Evolutionary conservation across 1,140 invertebrate genomes (phyloP), one percentile per base, ranked within the genome.

Genomic region (Drosophila kohkoa): DNA sequence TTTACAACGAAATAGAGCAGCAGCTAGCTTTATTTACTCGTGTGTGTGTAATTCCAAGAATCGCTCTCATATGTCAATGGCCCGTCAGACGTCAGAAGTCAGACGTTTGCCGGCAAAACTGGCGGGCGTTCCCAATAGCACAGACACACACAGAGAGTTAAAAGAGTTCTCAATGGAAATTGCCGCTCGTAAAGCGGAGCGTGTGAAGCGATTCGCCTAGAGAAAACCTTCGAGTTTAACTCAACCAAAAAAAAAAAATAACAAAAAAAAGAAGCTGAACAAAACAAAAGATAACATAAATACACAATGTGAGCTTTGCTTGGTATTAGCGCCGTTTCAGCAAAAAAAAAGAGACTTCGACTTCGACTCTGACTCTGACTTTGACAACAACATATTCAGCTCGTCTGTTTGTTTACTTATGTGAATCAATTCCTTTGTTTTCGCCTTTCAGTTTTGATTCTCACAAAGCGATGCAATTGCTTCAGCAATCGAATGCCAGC

Each of bases 391-490:
- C 32, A 73, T 63, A 64, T 73, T 74, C 65, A 49, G 52, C 46
- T 51, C 30, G 65, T 20, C 51, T 78, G 75, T 75, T 85, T 86
- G 58, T 82, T 81, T 81, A 71, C 60, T 73, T 79, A 73, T 60
- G 43, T 67, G 79, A 83, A 79, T 54, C 68, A 69, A 73, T 73
- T 55, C 55, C 70, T 72, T 83, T 76, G 77, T 77, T 80, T 80
- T 76, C 38, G 66, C 55, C 55, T 66, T 20, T 5, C 35, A 45
- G 15, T 64, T 25, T 69, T 57, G 8, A 48, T n/a, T n/a, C 30
- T 49, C 55, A 13, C 32, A 51, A 25, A 54, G 28, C n/a, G 41
- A n/a, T 75, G 49, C 35, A 72, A 15, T 60, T 51, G 43, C 7
- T 51, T 38, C 4, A 25, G 5, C 62, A 65, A 38, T 32, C 13